Evolutionary conservation across 1,140 invertebrate genomes (phyloP), one percentile per base, ranked within the genome.

Genomic region (Oreohelix idahoensis): DNA sequence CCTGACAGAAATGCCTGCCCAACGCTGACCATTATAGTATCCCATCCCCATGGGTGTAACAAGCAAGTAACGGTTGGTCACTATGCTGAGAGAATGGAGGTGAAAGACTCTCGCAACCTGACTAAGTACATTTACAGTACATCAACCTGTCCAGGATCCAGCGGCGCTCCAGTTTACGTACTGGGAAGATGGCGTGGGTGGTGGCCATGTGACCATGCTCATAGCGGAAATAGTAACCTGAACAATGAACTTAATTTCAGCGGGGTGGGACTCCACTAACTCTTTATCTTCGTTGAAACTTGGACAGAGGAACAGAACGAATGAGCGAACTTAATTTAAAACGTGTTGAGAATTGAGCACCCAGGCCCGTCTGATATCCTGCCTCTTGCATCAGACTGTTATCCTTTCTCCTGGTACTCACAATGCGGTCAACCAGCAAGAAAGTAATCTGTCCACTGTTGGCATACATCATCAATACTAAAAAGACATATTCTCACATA

Each of bases 1-100:
- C 29, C 17, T 8, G 63, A 66, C 63, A 66, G 1, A 66, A n/a
- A 29, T 32, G 29, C n/a, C 29, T 5, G 32, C n/a, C 29, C 63
- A 29, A 35, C 63, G 5, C 17, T 66, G 29, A 66, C 63, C 5
- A n/a, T 66, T 23, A 66, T 66, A 8, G 63, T 66, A 1, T 66
- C 63, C 1, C 63, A 66, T 23, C 63, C 63, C 29, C 63, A 66
- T n/a, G 63, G 63, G n/a, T 66, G 63, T 17, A 66, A 66, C 63
- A 66, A 66, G 17, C 63, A 66, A 66, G 20, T 66, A 2, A 66
- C 63, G 20, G 32, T 66, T 32, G 63, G 63, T 11, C 11, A 32
- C 0, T 66, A 66, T n/a, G 32, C 29, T 32, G 2, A 66, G 17
- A 66, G 63, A 32, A 11, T 32, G n/a, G 29, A 66, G 29, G 63